Conservation (phyloP, 2,888 invertebrate genomes). For the Drosophila kokeensis region DNA sequence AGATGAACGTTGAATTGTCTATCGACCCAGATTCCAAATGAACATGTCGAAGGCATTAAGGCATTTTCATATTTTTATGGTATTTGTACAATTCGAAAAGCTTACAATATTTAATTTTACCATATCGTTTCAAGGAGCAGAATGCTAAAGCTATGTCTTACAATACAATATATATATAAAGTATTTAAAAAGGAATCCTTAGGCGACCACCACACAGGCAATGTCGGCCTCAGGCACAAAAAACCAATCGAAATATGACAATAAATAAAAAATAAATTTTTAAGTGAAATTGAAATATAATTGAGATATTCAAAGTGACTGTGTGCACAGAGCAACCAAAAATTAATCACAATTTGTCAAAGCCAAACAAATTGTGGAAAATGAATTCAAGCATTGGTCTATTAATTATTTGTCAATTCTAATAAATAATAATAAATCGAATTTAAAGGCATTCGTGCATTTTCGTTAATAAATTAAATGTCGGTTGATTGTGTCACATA, state of each 20-base stretch:
- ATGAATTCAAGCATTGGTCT: not conserved
- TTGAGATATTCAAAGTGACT: not conserved
- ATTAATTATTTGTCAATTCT: not conserved
- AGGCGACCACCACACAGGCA: no score
- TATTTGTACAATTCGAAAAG: not conserved
- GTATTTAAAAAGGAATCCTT: no score
- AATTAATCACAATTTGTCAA: not conserved
- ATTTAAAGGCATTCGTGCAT: not conserved
- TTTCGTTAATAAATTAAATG: not conserved
- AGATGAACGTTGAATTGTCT: constrained; percentile 16
- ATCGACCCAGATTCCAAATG: constrained; percentile 9
- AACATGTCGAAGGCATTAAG: not conserved
- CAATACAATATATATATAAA: not conserved
- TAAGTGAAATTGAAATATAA: not conserved
- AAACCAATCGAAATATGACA: no score
- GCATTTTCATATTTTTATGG: not conserved
- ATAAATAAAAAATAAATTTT: not conserved
- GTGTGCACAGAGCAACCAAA: not conserved
- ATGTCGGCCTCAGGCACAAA: not conserved
- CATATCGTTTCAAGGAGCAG: not conserved
- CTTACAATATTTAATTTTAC: not conserved
- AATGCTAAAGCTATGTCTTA: not conserved
- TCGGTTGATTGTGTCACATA: not conserved
- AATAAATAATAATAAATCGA: not conserved
- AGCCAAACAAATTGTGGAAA: not conserved